phyloP scores from a whole-genome alignment of 2,888 invertebrate species.

The Melieria picta region DNA sequence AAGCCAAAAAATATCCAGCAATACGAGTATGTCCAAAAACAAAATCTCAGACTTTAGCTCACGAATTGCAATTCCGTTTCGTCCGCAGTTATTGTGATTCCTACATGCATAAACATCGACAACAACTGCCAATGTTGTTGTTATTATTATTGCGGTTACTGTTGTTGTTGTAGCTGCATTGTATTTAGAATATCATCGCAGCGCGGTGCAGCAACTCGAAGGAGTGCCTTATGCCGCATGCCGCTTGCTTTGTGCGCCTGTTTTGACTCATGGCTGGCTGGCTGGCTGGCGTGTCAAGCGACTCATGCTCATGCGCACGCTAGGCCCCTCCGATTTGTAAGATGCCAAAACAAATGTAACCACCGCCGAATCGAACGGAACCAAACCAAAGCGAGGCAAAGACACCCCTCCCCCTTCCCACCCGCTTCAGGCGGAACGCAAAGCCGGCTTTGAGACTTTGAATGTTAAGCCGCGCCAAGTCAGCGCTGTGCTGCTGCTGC shows the following conservation, averaged over 20 bases:
- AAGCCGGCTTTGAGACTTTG: conserved; percentile 23
- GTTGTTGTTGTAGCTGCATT: too few species aligned
- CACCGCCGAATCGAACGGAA: neutral
- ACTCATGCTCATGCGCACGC: too few species aligned
- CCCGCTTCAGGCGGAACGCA: neutral
- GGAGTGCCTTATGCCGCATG: conserved; percentile 52
- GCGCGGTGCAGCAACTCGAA: conserved; percentile 41
- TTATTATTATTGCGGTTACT: too few species aligned
- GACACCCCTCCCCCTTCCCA: too few species aligned
- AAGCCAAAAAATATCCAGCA: conserved; percentile 24
- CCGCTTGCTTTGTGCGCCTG: too few species aligned
- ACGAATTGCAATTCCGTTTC: conserved; percentile 55
- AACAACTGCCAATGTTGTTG: conserved; percentile 27
- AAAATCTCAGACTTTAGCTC: conserved; percentile 54
- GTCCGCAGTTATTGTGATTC: conserved; percentile 29
- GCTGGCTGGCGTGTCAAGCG: neutral
- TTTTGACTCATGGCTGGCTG: too few species aligned
- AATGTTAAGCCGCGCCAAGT: conserved; percentile 21
- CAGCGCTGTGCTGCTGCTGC: conserved; percentile 10
- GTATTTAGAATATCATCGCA: conserved; percentile 62
- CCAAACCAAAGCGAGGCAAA: neutral
- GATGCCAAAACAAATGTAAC: neutral
- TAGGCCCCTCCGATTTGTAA: too few species aligned
- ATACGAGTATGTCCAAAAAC: conserved; percentile 23
- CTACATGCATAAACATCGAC: conserved; percentile 52